phyloP scores from a whole-genome alignment of 2,797 vertebrate genomes.

The Sciurus carolinensis region DNA sequence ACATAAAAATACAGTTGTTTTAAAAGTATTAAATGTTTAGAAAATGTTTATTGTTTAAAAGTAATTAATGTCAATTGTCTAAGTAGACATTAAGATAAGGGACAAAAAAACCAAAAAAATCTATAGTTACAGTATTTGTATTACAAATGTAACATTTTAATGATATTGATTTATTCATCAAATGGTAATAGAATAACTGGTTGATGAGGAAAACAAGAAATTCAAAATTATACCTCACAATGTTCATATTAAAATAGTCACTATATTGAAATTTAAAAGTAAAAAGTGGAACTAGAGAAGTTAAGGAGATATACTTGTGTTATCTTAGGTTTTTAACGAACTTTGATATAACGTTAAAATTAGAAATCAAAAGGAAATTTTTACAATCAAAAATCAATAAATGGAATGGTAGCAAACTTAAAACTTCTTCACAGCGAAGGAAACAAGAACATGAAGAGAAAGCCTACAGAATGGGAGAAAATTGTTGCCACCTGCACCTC shows the following conservation, averaged over 20 bases:
- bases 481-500: too few relatives aligned
- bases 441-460: too few relatives aligned
- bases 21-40: neutral
- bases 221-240: neutral
- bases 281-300: neutral
- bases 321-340: neutral
- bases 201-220: neutral
- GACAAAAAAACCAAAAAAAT: neutral
- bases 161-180: neutral
- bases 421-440: too few relatives aligned
- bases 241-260: neutral
- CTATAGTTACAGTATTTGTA: neutral
- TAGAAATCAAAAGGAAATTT: neutral
- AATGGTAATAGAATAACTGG: neutral
- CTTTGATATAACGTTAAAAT: neutral
- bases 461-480: too few relatives aligned
- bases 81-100: neutral
- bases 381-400: too few relatives aligned
- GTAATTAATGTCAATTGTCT: neutral
- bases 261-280: neutral
- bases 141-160: slow-evolving; percentile 22
- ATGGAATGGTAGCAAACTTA: too few relatives aligned
- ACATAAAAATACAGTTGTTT: neutral
- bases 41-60: too few relatives aligned
- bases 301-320: neutral